phyloP scores from a whole-genome alignment of 2,888 invertebrate species.

The Eristalinus aeneus region DNA sequence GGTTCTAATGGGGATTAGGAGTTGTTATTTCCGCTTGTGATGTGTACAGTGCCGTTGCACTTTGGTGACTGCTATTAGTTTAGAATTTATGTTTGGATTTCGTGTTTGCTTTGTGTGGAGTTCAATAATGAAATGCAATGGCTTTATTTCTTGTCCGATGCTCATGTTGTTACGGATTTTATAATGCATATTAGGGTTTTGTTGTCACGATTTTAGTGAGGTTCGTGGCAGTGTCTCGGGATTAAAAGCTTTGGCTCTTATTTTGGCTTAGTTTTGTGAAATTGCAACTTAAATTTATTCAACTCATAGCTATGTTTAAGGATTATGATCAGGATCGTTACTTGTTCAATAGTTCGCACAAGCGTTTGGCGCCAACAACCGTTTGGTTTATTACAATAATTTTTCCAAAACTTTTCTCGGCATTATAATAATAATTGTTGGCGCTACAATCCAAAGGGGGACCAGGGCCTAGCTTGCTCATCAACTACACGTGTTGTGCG shows the following conservation, averaged over 20 bases:
- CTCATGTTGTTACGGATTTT: background rate
- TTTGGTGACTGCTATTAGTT: background rate
- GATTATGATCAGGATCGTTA: too few species aligned
- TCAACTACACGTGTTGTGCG: too few species aligned
- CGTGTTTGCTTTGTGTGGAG: background rate
- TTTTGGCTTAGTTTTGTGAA: background rate
- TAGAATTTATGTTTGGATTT: background rate
- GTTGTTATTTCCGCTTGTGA: background rate
- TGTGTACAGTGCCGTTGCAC: background rate
- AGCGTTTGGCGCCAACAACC: too few species aligned
- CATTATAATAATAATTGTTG: too few species aligned
- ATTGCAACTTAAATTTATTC: background rate
- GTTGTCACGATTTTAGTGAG: background rate
- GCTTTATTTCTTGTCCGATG: background rate
- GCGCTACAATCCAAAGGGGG: too few species aligned
- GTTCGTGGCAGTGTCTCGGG: background rate
- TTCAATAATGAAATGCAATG: background rate
- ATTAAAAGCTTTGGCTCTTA: background rate
- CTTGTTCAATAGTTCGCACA: too few species aligned
- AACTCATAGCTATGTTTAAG: background rate
- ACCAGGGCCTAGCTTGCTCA: too few species aligned
- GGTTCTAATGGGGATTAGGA: background rate
- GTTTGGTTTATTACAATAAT: too few species aligned
- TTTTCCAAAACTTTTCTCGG: too few species aligned
- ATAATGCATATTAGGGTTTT: background rate